Evolutionary conservation across 2,113 vertebrate species (phyloP).

Genomic region (Guaruba guarouba): DNA sequence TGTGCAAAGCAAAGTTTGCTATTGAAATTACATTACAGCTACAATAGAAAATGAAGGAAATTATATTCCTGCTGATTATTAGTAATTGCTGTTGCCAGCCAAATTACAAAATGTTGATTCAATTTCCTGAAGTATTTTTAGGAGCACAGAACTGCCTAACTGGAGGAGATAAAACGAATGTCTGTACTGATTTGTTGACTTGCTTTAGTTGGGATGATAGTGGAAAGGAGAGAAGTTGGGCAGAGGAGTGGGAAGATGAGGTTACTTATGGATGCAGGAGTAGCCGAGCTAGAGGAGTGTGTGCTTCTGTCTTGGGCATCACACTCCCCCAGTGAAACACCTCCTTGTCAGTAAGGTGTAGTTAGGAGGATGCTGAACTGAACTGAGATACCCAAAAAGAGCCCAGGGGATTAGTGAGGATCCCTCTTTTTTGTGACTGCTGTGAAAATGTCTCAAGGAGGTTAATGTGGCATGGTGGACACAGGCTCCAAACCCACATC

Average conservation of each 20-base stretch:
- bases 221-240: not conserved
- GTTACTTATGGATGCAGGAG: not conserved
- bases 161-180: not conserved
- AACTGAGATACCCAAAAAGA: not conserved
- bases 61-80: conserved; percentile 35
- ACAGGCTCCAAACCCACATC: not conserved
- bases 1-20: not conserved
- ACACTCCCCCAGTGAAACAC: not conserved
- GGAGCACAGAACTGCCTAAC: not conserved
- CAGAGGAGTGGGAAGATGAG: not conserved
- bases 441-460: not conserved
- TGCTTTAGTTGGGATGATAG: not conserved
- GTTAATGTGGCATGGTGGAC: not conserved
- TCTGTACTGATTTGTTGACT: not conserved
- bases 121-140: conserved; percentile 45
- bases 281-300: not conserved
- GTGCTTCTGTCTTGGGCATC: not conserved
- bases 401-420: not conserved
- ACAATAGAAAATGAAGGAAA: conserved; percentile 23
- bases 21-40: not conserved
- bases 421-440: not conserved
- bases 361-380: not conserved
- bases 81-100: conserved; percentile 31
- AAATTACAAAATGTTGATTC: conserved; percentile 43
- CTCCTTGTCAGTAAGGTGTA: not conserved